Evolutionary conservation across 2,888 invertebrate species (phyloP), one percentile per base, ranked within the genome.

Genomic region (Ectobius pallidus): DNA sequence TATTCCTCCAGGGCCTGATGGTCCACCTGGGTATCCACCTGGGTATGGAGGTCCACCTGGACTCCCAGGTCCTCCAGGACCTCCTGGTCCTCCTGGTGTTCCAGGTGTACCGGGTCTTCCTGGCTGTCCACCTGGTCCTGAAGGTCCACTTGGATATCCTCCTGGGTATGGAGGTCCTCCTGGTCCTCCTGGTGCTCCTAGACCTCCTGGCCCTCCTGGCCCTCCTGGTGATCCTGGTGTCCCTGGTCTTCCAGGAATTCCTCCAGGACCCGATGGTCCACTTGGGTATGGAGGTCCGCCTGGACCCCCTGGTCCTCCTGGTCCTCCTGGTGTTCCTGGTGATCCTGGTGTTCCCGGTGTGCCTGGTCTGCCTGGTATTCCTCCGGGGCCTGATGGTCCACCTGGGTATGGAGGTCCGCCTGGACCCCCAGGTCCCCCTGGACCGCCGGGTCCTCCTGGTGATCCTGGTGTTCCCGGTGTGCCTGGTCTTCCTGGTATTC

Each of bases 11-110:
- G 34, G 34, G 11, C 34, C 34, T 34, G 34, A 34, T 34, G 34
- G 34, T 34, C 34, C 55, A 52, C 79, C 83, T 83, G 80, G 89
- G 86, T 74, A 81, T 86, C 75, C 81, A 84, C 77, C 68, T 39
- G 70, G 71, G 75, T 68, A 68, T 76, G 67, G 46, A 77, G 81
- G 81, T 67, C 78, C 78, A 16, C 81, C 80, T 39, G 78, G 77
- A 67, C 72, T 27, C 61, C 77, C 76, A 74, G 77, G 75, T 44
- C 14, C 62, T 11, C 58, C 74, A 76, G 82, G 82, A 78, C 78
- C 79, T 55, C 82, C 82, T 73, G 80, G 81, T 1, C 4, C 75
- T 73, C 69, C 79, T 52, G 77, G 75, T 16, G 34, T 11, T 32
- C 73, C 73, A 16, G 67, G 73, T 16, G n/a, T 18, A 14, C 73